These are phyloP conservation scores for Drosophila dunni DNA, from an alignment of 1,140 invertebrate genomes.

Conservation along the genomic window DNA sequence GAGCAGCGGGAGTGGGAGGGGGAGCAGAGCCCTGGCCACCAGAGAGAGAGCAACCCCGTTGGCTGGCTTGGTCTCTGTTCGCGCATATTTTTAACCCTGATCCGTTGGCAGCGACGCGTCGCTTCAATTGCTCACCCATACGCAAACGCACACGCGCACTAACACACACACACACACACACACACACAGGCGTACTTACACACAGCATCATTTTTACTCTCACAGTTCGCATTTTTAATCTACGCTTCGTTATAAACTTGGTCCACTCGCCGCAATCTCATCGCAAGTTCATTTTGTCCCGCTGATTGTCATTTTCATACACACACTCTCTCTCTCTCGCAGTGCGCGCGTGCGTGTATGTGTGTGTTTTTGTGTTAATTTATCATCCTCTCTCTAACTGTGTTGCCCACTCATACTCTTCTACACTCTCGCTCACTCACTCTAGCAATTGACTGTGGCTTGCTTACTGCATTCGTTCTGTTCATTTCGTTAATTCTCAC, in stretches of 20 bases:
- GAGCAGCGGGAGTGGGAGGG: not conserved
- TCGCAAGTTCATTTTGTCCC: conserved; percentile 31
- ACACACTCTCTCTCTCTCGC: conserved; percentile 5
- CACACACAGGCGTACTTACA: not conserved
- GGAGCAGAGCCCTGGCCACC: conserved; percentile 22
- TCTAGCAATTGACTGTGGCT: not conserved
- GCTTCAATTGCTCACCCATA: conserved; percentile 59
- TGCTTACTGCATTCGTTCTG: conserved; percentile 5
- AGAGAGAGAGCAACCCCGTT: conserved; percentile 56
- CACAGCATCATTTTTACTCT: conserved; percentile 12
- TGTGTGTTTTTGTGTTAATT: conserved; percentile 54
- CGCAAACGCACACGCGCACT: conserved; percentile 1
- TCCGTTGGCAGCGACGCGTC: conserved; percentile 40
- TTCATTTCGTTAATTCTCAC: conserved; percentile 16
- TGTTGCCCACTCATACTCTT: not conserved
- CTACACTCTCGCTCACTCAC: conserved; percentile 18
- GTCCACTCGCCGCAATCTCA: conserved; percentile 61
- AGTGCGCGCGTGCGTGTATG: conserved; percentile 12
- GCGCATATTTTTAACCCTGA: conserved; percentile 76
- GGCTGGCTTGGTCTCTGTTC: conserved; percentile 25
- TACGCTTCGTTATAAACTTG: conserved; percentile 74
- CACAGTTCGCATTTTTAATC: conserved; percentile 32
- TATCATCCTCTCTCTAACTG: conserved; percentile 45
- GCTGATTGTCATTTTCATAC: conserved; percentile 71
- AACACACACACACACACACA: conserved; percentile 17